Evolutionary conservation across 2,888 invertebrate species (phyloP), one percentile per base, ranked within the genome.

Genomic region (Automeris io): DNA sequence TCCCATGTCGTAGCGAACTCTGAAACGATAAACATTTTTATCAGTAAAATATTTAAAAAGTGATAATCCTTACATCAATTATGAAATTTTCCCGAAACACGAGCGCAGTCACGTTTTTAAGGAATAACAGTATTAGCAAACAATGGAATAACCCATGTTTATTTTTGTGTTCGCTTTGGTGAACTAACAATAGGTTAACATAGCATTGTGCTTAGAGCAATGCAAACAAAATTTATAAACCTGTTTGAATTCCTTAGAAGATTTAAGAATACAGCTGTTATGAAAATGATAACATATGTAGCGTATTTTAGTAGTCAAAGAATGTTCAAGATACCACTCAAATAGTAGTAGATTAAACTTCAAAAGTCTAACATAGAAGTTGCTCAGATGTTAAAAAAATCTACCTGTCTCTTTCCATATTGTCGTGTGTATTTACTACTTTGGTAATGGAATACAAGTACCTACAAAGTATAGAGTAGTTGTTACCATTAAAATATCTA

Each of bases 1-100:
- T 72, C 83, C 82, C 86, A 86, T 87, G 61, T 75, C 77, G 72
- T 74, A 68, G 76, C 60, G 80, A 82, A 83, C 81, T 81, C 86
- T 86, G 87, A 40, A 87, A 83, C 46, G 45, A 64, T 39, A 56
- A 51, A 67, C 64, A 38, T 37, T 40, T 32, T 24, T 33, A 41
- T 64, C 49, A 61, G 24, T 35, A 21, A 35, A 31, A 29, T 23
- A 18, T 37, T 37, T 23, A 16, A 24, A 16, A 32, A 34, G 29
- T 34, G 19, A 22, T 41, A 46, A 39, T 37, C 37, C 43, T 65
- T 66, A 56, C 55, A 54, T 61, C 49, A 60, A 63, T 70, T 70
- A 65, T 46, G 60, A 62, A 63, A 63, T 61, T 49, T 61, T 54
- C 50, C 46, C 36, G 43, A 54, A 60, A 64, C 60, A 60, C 47